Percentiles rank a stretch among this genome's conserved stretches.
These are phyloP conservation scores for Formica aserva DNA, from an alignment of 2,888 invertebrate species.

Conservation along the genomic window DNA sequence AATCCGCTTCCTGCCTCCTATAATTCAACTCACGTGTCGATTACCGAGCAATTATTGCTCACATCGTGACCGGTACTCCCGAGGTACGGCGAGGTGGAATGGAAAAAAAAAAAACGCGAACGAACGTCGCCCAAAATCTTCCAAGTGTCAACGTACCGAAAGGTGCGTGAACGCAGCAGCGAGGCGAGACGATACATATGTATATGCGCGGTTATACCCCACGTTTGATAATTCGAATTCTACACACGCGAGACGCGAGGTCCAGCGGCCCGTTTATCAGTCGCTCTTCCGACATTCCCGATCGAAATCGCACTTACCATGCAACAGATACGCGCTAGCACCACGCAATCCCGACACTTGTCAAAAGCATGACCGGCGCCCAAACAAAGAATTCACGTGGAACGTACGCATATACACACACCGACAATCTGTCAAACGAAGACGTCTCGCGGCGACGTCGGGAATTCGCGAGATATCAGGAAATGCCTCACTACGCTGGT, in stretches of 20 bases:
- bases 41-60: neutral
- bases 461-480: slow-evolving; percentile 79
- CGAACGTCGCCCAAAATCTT: neutral
- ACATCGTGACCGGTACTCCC: neutral
- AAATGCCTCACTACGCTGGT: slow-evolving; percentile 75
- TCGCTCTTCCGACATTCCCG: neutral
- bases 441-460: slow-evolving; percentile 72
- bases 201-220: slow-evolving; percentile 74
- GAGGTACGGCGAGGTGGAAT: neutral
- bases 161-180: neutral
- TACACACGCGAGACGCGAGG: neutral
- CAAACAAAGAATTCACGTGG: slow-evolving; percentile 82
- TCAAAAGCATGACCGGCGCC: slow-evolving; percentile 79
- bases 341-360: slow-evolving; percentile 71
- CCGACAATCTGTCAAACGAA: slow-evolving; percentile 80
- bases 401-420: slow-evolving; percentile 78
- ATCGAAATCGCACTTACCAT: slow-evolving; percentile 71
- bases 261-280: neutral
- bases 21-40: slow-evolving; percentile 32
- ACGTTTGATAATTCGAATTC: slow-evolving; percentile 61
- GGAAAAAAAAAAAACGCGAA: neutral
- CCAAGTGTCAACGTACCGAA: neutral
- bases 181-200: slow-evolving; percentile 43
- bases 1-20: slow-evolving; percentile 7
- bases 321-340: slow-evolving; percentile 72